These are phyloP conservation scores for Gila orcuttii DNA, from an alignment of 2,113 vertebrate genomes.

Conservation along the genomic window DNA sequence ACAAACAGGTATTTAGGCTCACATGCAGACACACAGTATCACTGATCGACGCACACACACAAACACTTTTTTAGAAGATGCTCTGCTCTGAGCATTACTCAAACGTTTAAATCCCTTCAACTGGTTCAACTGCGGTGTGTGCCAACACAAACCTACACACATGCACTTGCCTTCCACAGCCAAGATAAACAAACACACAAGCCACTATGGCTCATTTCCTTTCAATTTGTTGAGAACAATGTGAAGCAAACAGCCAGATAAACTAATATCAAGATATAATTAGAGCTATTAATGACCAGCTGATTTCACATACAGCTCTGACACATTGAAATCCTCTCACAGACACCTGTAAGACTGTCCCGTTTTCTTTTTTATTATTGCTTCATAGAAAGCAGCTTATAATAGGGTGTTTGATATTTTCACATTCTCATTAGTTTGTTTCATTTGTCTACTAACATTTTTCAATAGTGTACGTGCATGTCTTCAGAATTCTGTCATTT, in stretches of 20 bases:
- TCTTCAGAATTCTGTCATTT: background rate
- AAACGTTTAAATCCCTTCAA: constrained; percentile 3
- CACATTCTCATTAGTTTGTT: background rate
- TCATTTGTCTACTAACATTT: background rate
- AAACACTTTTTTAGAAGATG: background rate
- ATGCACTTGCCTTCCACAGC: constrained; percentile 23
- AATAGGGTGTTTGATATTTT: background rate
- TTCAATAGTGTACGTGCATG: no score
- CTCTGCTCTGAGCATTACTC: background rate
- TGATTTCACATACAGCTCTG: constrained; percentile 12
- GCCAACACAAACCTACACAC: constrained; percentile 25
- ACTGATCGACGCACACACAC: background rate
- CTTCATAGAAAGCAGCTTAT: background rate
- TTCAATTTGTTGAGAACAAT: background rate
- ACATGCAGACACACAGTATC: background rate
- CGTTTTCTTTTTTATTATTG: background rate
- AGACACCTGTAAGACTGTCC: background rate
- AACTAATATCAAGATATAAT: constrained; percentile 9
- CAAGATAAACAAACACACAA: constrained; percentile 42
- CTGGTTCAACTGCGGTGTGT: background rate
- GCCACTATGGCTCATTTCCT: constrained; percentile 27
- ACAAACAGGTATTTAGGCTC: constrained; percentile 5
- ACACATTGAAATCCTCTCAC: background rate
- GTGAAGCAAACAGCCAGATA: background rate
- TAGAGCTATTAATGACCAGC: constrained; percentile 17